These are phyloP conservation scores for Oligia latruncula DNA, from an alignment of 2,888 invertebrate species.

Conservation along the genomic window DNA sequence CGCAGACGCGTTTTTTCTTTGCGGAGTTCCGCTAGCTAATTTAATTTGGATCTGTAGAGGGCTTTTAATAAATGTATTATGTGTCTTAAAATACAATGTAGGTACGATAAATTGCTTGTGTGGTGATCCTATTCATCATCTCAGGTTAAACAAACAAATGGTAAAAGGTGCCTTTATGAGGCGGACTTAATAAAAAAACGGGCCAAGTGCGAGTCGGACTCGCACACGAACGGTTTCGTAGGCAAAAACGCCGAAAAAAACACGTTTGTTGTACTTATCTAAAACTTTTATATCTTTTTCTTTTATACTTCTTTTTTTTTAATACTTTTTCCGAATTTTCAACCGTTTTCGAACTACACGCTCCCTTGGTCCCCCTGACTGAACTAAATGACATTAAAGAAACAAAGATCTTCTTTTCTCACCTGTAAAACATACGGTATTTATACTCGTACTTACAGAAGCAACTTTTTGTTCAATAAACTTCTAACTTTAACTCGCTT, in stretches of 20 bases:
- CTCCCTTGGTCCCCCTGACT: too few relatives aligned
- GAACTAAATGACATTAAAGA: neutral
- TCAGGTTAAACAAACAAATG: neutral
- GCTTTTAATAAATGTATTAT: neutral
- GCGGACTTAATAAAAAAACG: neutral
- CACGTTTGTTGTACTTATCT: too few relatives aligned
- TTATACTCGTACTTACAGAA: neutral
- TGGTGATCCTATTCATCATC: neutral
- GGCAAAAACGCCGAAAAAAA: too few relatives aligned
- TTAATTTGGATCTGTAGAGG: neutral
- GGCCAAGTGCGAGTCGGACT: too few relatives aligned
- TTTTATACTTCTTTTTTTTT: too few relatives aligned
- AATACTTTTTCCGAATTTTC: too few relatives aligned
- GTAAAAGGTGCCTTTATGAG: neutral
- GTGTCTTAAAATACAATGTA: neutral
- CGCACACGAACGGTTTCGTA: too few relatives aligned
- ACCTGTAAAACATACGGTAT: slow-evolving; percentile 1
- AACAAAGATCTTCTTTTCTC: neutral
- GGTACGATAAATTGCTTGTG: neutral
- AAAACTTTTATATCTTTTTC: too few relatives aligned
- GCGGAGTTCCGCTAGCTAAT: too few relatives aligned
- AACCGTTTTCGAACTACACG: too few relatives aligned
- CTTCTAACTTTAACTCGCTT: slow-evolving; percentile 18
- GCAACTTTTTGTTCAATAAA: slow-evolving; percentile 1
- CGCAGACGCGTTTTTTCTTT: too few relatives aligned